A percentile compares a stretch with the other conserved stretches of the same genome.
These are phyloP conservation scores for Castor canadensis DNA, from an alignment of 2,113 vertebrate species.

Conservation along the genomic window DNA sequence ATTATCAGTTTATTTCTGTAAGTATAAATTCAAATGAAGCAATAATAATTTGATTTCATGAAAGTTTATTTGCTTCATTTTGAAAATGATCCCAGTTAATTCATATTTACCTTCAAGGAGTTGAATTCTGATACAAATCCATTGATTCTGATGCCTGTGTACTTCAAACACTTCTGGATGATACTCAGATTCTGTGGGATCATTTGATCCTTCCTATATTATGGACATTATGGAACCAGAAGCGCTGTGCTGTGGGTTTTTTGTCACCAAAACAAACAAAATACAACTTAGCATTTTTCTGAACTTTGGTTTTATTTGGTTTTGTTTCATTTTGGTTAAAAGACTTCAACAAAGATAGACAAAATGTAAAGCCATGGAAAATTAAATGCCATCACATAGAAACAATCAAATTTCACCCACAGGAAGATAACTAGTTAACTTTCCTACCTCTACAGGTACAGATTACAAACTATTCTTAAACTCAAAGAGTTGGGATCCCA, in stretches of 20 bases:
- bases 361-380: not conserved
- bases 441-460: not conserved
- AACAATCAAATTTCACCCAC: not conserved
- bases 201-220: not conserved
- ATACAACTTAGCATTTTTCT: not conserved
- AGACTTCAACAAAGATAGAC: not conserved
- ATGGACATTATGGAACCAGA: not conserved
- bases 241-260: not conserved
- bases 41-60: slow-evolving; percentile 9
- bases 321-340: slow-evolving; percentile 12
- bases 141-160: not conserved
- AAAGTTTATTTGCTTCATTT: slow-evolving; percentile 36
- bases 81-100: slow-evolving; percentile 1
- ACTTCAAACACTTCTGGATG: not conserved
- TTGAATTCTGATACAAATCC: not conserved
- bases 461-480: not conserved
- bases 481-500: not conserved
- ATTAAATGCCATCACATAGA: not conserved
- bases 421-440: not conserved
- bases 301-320: slow-evolving; percentile 4
- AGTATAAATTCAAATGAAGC: not conserved
- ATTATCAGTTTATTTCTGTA: not conserved
- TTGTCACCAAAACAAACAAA: slow-evolving; percentile 5
- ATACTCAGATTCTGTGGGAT: not conserved
- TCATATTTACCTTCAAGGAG: slow-evolving; percentile 34